Base-by-base conservation (phyloP, 2,113 vertebrate species). In the Phodopus roborovskii region DNA sequence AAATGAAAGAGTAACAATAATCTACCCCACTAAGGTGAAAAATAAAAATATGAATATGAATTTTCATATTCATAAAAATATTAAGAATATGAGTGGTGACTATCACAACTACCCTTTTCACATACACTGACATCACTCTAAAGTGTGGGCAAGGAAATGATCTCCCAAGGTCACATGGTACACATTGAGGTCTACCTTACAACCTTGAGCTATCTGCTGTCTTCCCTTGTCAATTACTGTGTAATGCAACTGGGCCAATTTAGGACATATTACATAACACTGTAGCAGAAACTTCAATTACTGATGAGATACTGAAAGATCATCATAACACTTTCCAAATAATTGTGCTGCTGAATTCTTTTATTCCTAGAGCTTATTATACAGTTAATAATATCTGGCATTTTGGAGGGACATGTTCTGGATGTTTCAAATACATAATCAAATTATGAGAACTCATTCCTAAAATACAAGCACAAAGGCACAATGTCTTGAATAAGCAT, bases 351-450 rank as follows among this genome's bases (percentile, higher is more conserved):
- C 11, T 53, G 33, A 5, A 94, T 39, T 82, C 36, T 20, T 84
- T 90, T 81, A 70, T 33, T 89, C 87, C 45, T 64, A 71, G 58
- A 83, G 36, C 10, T 94, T 89, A 88, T 19, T 71, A 12, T 92
- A 9, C 30, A 45, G 83, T 70, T 81, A 92, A 36, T 50, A 75
- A 88, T 17, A 78, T 4, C 5, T 71, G 74, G 68, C 62, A 94
- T 79, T 87, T 87, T 83, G 56, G 60, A 89, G 85, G 22, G 56
- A 73, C 33, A 45, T 75, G 50, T 77, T 90, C 50, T 24, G 77
- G 50, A 74, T 7, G 56, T 19, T 86, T 92, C 30, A 96, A 96
- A 93, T 12, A 73, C 16, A 62, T 20, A 58, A 87, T 48, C 73
- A 73, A 62, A 77, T 60, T 15, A 42, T 42, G 28, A 94, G 45